A percentile compares a stretch with the other conserved stretches of the same genome.
These are phyloP conservation scores for Loxodonta africana DNA, from an alignment of 2,113 vertebrate species.

Conservation along the genomic window DNA sequence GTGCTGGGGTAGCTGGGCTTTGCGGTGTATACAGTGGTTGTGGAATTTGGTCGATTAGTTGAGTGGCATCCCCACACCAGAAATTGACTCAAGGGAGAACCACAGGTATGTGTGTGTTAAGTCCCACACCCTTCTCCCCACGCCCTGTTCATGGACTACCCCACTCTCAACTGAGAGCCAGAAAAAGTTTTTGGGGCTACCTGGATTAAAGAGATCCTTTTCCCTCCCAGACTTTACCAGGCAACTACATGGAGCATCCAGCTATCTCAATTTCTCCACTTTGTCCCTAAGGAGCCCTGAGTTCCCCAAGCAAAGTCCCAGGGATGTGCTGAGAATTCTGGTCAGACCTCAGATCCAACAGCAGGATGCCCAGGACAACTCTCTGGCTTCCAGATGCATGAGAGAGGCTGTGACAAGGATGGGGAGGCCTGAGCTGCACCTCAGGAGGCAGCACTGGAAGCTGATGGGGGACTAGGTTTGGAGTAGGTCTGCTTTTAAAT, in stretches of 20 bases:
- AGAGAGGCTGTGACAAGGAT: background rate
- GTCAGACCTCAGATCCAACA: background rate
- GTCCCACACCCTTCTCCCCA: background rate
- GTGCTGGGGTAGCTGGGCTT: background rate
- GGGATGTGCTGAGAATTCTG: background rate
- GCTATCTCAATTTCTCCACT: background rate
- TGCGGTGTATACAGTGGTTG: background rate
- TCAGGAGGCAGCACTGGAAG: fast-evolving
- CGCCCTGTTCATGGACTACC: background rate
- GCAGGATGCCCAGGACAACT: background rate
- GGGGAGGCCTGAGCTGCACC: background rate
- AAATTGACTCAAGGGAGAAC: background rate
- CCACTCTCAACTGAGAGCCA: background rate
- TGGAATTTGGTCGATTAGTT: background rate
- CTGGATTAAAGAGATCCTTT: background rate
- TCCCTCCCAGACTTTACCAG: background rate
- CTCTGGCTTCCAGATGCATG: background rate
- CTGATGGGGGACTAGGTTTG: background rate
- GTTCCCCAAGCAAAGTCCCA: background rate
- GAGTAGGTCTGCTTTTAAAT: background rate
- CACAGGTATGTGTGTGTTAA: background rate
- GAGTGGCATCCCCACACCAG: too few relatives aligned
- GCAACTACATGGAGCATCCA: background rate
- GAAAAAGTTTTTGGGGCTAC: background rate
- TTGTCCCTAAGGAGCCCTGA: background rate